Evolutionary conservation across 2,113 vertebrate genomes (phyloP), one percentile per base, ranked within the genome.

Genomic region (Xyrauchen texanus): DNA sequence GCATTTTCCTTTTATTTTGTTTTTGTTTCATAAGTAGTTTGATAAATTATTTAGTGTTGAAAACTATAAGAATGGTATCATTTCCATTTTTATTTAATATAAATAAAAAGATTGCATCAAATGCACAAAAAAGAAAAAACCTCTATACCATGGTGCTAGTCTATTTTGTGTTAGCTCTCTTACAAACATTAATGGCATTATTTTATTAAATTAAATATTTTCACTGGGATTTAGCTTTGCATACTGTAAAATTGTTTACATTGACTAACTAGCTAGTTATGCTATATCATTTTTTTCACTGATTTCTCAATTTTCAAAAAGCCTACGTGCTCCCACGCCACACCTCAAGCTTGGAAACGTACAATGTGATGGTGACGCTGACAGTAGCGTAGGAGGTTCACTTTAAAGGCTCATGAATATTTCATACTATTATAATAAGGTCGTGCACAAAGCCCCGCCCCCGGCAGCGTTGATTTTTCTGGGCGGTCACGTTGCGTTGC

Each of bases 401-500:
- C 45, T 6, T 5, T 44, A 64, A 63, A 46, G 49, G 4, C 0
- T 76, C 49, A 79, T 44, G 6, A 47, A 69, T 44, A 45, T 45
- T 15, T 21, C 21, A 4, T 1, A 0, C 8, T 65, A 76, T 76
- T 44, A 65, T 6, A 5, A 79, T 7, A 44, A 63, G 16, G 21
- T 60, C 63, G 9, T 3, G 60, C 8, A 53, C 0, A 3, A 6
- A 4, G 13, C 81, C 88, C 16, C 88, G 88, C 81, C 91, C 91
- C 84, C 47, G 8, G 0, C 1, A 4, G 15, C 68, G 12, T 7
- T 74, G 78, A 16, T 16, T 88, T 88, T 89, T 85, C 63, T 87
- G 84, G 87, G 90, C 85, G 44, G 90, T 93, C 92, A 93, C 92
- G 92, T 93, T 90, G 90, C 91, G 83, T 85, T 92, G 92, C 92